Conservation (phyloP, 2,888 invertebrate genomes). For the Rotaria sp. region DNA sequence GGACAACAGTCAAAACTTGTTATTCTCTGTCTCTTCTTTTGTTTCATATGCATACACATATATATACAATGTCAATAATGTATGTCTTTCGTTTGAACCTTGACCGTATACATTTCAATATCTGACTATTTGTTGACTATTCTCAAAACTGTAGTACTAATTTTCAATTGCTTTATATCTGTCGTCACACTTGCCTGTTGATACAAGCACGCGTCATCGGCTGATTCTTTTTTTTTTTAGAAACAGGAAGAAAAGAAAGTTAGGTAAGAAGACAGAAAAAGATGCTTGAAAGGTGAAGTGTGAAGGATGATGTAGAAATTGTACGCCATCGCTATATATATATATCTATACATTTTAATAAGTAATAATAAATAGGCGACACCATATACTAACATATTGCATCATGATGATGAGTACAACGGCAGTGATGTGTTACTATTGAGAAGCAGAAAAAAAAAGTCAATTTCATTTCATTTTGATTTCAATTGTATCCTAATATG, state of each 20-base stretch:
- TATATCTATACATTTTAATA: background rate
- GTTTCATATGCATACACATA: background rate
- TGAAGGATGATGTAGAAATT: background rate
- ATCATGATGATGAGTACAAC: background rate
- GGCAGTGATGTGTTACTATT: background rate
- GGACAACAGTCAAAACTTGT: conserved; percentile 1
- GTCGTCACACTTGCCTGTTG: background rate
- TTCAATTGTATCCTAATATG: background rate
- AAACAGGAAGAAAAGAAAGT: background rate
- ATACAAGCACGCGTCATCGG: background rate
- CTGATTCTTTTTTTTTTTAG: background rate
- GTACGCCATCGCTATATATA: background rate
- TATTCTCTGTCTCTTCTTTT: background rate
- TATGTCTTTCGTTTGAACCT: background rate
- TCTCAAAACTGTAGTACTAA: background rate
- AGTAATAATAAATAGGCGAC: background rate
- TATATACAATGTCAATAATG: background rate
- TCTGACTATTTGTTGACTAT: background rate
- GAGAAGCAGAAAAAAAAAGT: background rate
- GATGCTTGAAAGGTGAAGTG: background rate
- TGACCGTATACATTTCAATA: background rate
- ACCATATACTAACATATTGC: background rate
- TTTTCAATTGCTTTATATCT: background rate
- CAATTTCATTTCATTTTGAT: background rate
- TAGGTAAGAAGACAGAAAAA: background rate